Evolutionary conservation across 1,140 invertebrate species (phyloP).

Genomic region (Meloidogyne exigua): DNA sequence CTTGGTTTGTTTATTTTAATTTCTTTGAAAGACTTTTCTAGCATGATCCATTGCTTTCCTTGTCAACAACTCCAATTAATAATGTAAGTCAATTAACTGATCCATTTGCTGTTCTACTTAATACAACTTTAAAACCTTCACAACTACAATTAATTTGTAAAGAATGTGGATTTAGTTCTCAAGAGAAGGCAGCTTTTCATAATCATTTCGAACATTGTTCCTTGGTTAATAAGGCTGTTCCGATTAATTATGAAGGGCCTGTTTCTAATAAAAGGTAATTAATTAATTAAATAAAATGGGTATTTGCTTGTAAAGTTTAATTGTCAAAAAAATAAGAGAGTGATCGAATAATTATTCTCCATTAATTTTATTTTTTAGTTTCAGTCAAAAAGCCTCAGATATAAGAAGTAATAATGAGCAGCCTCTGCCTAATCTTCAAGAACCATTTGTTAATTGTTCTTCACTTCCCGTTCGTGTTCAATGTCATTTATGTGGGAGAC

Average conservation of each 20-base stretch:
- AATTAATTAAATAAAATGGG: not conserved
- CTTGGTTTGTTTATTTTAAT: not conserved
- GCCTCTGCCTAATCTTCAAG: no score
- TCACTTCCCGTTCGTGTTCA: conserved; percentile 42
- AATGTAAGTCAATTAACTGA: not conserved
- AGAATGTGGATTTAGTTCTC: not conserved
- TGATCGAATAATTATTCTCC: no score
- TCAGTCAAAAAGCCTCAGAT: not conserved
- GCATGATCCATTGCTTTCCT: not conserved
- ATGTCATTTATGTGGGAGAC: conserved; percentile 55
- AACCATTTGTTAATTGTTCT: not conserved
- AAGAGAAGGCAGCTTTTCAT: not conserved
- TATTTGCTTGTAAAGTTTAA: no score
- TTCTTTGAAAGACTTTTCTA: not conserved
- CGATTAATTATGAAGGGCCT: not conserved
- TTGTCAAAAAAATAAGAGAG: no score
- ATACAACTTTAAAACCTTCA: not conserved
- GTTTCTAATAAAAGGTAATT: not conserved
- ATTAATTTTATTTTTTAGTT: no score
- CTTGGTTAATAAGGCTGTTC: not conserved
- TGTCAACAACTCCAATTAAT: not conserved
- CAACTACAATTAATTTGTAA: not conserved
- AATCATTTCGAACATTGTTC: not conserved
- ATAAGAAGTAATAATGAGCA: not conserved
- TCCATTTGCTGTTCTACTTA: no score